Evolutionary conservation across 1,140 invertebrate genomes (phyloP), one percentile per base, ranked within the genome.

Genomic region (Drosophila yakuba): DNA sequence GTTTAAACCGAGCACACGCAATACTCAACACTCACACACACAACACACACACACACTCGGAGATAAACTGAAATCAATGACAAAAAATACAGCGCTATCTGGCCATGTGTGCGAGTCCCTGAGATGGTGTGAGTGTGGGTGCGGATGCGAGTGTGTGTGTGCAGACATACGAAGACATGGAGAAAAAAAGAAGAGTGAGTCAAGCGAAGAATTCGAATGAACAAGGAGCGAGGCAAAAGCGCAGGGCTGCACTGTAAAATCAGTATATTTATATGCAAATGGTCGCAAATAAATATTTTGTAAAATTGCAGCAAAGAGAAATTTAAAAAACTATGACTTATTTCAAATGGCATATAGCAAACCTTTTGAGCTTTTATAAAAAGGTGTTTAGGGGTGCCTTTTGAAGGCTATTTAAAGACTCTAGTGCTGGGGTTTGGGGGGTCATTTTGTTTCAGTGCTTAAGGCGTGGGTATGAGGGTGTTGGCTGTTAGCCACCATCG

Each of bases 1-100:
- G 64, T 64, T 74, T 75, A 75, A 75, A 64, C 38, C 57, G 54
- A 41, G 17, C n/a, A 17, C 47, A 43, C 45, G 43, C 43, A 45
- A 45, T 23, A 41, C 45, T 14, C 44, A 15, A n/a, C 17, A 2
- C 1, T 11, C 36, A 32, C 6, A 15, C 23, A 25, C 32, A 4
- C 5, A 11, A 3, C 10, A 45, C 8, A 11, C 8, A 4, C 3
- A 4, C 3, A 8, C 10, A 23, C 8, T 3, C 8, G 43, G 43
- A 74, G 68, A 75, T 75, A 75, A 75, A 75, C 72, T 75, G 61
- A 75, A 75, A 75, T 75, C 73, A 75, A 75, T 75, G 73, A 75
- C 72, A 75, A 75, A 75, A 73, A 75, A 72, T 67, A 75, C 73
- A 66, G 36, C 38, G 48, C 36, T 57, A 64, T 51, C 54, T 45